Conservation (phyloP, 2,888 invertebrate genomes). For the Cheilosia scutellata region DNA sequence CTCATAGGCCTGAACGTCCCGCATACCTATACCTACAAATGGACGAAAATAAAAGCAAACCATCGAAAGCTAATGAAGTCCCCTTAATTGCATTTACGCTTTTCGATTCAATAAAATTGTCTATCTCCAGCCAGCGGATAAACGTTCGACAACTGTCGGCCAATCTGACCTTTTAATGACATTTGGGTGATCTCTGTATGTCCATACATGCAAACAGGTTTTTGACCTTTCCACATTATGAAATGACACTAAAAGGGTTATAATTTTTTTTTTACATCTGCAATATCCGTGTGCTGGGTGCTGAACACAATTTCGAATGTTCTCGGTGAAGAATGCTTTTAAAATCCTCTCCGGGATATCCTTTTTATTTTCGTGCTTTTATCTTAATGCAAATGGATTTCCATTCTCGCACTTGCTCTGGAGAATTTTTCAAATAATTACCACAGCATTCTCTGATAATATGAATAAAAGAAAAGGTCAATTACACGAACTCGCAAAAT, state of each 20-base stretch:
- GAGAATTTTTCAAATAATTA: background rate
- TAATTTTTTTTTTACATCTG: background rate
- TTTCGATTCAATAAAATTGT: too few relatives aligned
- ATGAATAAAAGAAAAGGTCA: too few relatives aligned
- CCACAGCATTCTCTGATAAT: background rate
- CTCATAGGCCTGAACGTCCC: too few relatives aligned
- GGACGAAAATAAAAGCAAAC: background rate
- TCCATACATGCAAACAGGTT: background rate
- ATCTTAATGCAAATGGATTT: conserved; percentile 10
- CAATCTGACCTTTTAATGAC: background rate
- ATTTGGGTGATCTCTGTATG: background rate
- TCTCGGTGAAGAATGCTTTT: background rate
- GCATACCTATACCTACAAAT: too few relatives aligned
- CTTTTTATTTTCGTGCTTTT: background rate
- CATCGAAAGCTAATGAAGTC: too few relatives aligned
- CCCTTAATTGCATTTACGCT: too few relatives aligned
- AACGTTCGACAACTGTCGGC: background rate
- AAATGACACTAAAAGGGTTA: background rate
- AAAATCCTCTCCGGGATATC: background rate
- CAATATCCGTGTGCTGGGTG: background rate
- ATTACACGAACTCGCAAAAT: too few relatives aligned
- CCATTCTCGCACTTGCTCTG: background rate
- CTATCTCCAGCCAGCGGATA: background rate
- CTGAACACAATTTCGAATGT: background rate
- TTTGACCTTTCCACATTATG: background rate